Evolutionary conservation across 2,888 invertebrate species (phyloP).

Genomic region (Diarsia dahlii): DNA sequence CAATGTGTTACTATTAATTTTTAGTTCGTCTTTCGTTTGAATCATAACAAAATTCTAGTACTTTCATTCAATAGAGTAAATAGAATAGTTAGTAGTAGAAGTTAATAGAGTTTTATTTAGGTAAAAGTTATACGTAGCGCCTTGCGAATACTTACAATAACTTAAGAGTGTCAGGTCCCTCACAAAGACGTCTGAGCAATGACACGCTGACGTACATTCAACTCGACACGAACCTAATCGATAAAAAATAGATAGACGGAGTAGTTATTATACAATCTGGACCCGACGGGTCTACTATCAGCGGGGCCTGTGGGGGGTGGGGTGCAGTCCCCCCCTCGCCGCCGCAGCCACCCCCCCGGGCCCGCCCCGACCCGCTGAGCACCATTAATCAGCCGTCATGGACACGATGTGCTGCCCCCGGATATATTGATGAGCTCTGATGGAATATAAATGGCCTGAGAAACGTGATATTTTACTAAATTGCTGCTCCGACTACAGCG

Average conservation of each 20-base stretch:
- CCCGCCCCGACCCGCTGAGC: conserved; percentile 59
- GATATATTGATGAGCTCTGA: conserved; percentile 68
- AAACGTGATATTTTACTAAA: conserved; percentile 69
- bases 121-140: neutral
- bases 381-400: conserved; percentile 72
- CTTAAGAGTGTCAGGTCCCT: conserved; percentile 12
- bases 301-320: conserved; percentile 8
- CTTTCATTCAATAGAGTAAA: too few species aligned
- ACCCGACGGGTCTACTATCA: conserved; percentile 51
- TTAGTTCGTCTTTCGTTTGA: neutral
- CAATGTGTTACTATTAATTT: neutral
- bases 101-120: neutral
- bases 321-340: neutral
- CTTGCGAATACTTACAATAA: neutral
- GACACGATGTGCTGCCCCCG: conserved; percentile 63
- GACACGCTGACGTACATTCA: conserved; percentile 41
- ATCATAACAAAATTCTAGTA: neutral
- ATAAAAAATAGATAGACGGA: conserved; percentile 57
- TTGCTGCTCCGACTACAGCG: conserved; percentile 51
- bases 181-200: conserved; percentile 39
- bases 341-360: conserved; percentile 49
- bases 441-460: conserved; percentile 68
- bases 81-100: too few species aligned
- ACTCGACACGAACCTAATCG: conserved; percentile 46
- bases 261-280: conserved; percentile 62